phyloP scores from a whole-genome alignment of 1,140 invertebrate species.

The Goniozus legneri region DNA sequence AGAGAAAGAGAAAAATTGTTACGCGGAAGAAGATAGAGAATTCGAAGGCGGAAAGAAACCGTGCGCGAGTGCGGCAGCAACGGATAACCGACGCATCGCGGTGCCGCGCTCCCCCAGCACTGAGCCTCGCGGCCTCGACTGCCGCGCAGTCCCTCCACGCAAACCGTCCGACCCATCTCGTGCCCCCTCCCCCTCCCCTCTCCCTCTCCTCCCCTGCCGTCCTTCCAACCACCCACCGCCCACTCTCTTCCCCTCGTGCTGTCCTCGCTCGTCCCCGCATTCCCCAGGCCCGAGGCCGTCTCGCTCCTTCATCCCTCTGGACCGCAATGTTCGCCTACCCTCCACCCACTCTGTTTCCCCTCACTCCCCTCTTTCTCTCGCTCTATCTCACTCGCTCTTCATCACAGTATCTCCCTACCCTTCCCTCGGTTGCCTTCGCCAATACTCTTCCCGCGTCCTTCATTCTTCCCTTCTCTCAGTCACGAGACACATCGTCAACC shows the following conservation, averaged over 20 bases:
- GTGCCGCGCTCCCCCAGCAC: conserved; percentile 47
- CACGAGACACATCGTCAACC: conserved; percentile 14
- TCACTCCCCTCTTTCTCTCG: conserved; percentile 6
- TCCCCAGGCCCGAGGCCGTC: too few relatives aligned
- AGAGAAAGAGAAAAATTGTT: neutral
- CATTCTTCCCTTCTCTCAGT: conserved; percentile 11
- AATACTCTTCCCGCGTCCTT: conserved; percentile 9
- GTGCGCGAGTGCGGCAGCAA: conserved; percentile 35
- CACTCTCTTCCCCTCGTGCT: conserved; percentile 5
- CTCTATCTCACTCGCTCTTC: conserved; percentile 8
- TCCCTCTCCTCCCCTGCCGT: conserved; percentile 28
- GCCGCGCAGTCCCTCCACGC: conserved; percentile 49
- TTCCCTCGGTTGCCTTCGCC: neutral
- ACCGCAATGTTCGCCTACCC: conserved; percentile 41
- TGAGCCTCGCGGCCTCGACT: conserved; percentile 47
- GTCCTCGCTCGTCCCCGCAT: conserved; percentile 13
- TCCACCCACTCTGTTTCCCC: conserved; percentile 13
- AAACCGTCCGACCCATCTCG: conserved; percentile 40
- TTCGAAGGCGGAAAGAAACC: conserved; percentile 22
- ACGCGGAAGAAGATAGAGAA: conserved; percentile 16
- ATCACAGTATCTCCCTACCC: neutral
- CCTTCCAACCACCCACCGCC: conserved; percentile 30
- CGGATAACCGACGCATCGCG: conserved; percentile 47
- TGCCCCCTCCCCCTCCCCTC: conserved; percentile 30
- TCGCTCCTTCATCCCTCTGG: conserved; percentile 35